Base-by-base conservation (phyloP, 2,797 vertebrate genomes). In the Myotis vivesi region DNA sequence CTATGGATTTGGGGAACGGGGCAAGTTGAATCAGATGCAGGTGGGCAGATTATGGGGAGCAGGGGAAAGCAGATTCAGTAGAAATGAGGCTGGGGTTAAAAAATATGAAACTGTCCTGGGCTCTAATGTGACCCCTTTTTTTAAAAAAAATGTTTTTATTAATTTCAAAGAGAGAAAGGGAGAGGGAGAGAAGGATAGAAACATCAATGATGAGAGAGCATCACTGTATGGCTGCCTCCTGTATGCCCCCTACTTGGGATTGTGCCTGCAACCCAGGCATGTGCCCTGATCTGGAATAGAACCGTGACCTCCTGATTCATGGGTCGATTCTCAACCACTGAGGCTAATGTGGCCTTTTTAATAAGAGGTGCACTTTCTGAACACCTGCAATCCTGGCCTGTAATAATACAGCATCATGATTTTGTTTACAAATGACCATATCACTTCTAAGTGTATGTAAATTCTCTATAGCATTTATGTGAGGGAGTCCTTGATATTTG, bases 361-460 rank as follows among this genome's bases (percentile, higher is more conserved):
- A 28, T 55, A 84, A 75, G 38, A 57, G 10, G 13, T 7, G 15
- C 36, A 41, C 49, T 81, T 57, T 80, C 68, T 73, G 53, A 89
- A 90, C 28, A 91, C 23, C 41, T 68, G 30, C 7, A 44, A 17
- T 76, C 41, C 68, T 88, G n/a, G 53, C n/a, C 16, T 94, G 6
- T 33, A 64, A 44, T 8, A 95, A 38, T 25, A 85, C 12, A 81
- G 30, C 30, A 25, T 57, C 30, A 53, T 71, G 59, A 66, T 77
- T 82, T 85, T 59, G 51, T 80, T 94, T 94, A 94, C 38, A 86
- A 82, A 81, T 28, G 33, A 91, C 64, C 0, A 7, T 19, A 72
- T 22, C 22, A 87, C 5, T 51, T 85, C 49, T 49, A 84, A 53
- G 55, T 44, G 6, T 49, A 59, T 0, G 8, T 38, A 73, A 92